Conservation (phyloP, 2,888 invertebrate genomes). For the Latrodectus hesperus region DNA sequence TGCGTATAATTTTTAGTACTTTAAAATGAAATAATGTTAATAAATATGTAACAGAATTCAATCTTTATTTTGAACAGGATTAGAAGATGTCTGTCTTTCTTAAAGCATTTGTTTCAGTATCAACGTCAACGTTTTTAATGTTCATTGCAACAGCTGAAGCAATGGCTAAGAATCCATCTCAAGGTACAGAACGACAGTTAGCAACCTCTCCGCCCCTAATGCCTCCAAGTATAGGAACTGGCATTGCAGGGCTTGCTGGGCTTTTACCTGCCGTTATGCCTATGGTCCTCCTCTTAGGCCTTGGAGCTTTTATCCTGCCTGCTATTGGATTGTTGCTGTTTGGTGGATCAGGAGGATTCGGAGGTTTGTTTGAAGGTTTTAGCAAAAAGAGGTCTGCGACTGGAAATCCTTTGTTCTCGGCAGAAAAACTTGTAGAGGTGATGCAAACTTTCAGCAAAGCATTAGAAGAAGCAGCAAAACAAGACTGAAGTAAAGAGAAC, state of each 20-base stretch:
- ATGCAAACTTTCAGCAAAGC: slow-evolving; percentile 54
- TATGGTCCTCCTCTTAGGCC: slow-evolving; percentile 35
- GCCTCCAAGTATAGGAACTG: slow-evolving; percentile 20
- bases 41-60: background rate
- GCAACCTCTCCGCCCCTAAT: slow-evolving; percentile 32
- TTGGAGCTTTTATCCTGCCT: slow-evolving; percentile 47
- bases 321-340: slow-evolving; percentile 37
- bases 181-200: slow-evolving; percentile 29
- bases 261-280: slow-evolving; percentile 46
- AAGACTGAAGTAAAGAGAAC: slow-evolving; percentile 1
- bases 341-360: slow-evolving; percentile 39
- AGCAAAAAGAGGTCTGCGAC: slow-evolving; percentile 30
- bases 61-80: background rate
- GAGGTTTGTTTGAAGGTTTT: slow-evolving; percentile 44
- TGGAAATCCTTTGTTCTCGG: slow-evolving; percentile 27
- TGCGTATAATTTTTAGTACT: too few relatives aligned
- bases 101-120: background rate
- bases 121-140: background rate
- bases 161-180: slow-evolving; percentile 2
- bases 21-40: background rate
- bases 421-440: slow-evolving; percentile 49
- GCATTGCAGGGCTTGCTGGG: slow-evolving; percentile 18
- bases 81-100: background rate
- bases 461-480: slow-evolving; percentile 53
- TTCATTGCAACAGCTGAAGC: background rate